Percentiles rank a stretch among this genome's conserved stretches.
These are phyloP conservation scores for Trichogramma pretiosum DNA, from an alignment of 1,140 invertebrate species.

Conservation along the genomic window DNA sequence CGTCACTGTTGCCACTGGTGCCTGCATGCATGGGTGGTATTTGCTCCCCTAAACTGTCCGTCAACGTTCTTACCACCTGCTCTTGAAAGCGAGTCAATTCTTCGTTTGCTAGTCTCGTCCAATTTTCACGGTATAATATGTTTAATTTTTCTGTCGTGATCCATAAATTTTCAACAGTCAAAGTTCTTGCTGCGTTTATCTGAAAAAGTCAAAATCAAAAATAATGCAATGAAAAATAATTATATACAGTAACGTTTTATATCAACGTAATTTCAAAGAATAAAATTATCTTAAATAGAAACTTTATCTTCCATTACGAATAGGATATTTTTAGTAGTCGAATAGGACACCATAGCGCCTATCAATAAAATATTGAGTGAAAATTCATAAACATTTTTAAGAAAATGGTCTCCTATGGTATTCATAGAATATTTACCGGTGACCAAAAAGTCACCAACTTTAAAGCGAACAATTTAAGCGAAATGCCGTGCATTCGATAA, in stretches of 20 bases:
- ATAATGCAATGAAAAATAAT: background rate
- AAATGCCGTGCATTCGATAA: background rate
- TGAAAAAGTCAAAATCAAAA: slow-evolving; percentile 17
- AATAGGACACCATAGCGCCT: too few species aligned
- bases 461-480: background rate
- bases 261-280: too few species aligned
- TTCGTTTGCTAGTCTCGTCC: slow-evolving; percentile 76
- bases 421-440: too few species aligned
- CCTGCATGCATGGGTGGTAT: slow-evolving; percentile 33
- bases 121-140: slow-evolving; percentile 90
- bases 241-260: background rate
- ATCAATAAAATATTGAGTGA: too few species aligned
- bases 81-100: slow-evolving; percentile 86
- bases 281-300: too few species aligned
- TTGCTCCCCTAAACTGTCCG: slow-evolving; percentile 61
- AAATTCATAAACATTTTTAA: too few species aligned
- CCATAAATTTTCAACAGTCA: slow-evolving; percentile 85
- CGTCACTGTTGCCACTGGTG: slow-evolving; percentile 23
- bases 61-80: slow-evolving; percentile 67
- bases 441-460: too few species aligned
- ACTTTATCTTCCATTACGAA: too few species aligned
- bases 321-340: too few species aligned
- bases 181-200: slow-evolving; percentile 56
- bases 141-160: slow-evolving; percentile 88
- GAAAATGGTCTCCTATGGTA: too few species aligned